phyloP scores from a whole-genome alignment of 2,113 vertebrate genomes.

The Grallaria varia region DNA sequence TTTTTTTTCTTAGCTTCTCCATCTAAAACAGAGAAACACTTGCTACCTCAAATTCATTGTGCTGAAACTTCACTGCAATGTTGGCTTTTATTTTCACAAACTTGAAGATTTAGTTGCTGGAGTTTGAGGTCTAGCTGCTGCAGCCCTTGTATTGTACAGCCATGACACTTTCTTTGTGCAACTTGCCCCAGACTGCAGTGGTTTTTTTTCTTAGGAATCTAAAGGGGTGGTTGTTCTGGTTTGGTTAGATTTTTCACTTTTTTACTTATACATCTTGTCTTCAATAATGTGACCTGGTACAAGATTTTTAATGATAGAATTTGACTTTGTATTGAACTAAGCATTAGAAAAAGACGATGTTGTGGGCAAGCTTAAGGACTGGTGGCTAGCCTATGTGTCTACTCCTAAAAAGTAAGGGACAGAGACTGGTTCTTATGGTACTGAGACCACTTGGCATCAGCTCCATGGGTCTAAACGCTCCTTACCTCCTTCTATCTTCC shows the following conservation, averaged over 20 bases:
- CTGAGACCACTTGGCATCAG: background rate
- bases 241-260: background rate
- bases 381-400: background rate
- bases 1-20: background rate
- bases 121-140: background rate
- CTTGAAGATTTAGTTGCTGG: background rate
- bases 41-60: background rate
- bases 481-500: background rate
- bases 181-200: background rate
- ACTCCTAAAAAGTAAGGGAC: background rate
- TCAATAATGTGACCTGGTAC: background rate
- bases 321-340: background rate
- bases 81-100: background rate
- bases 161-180: background rate
- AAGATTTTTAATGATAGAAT: background rate
- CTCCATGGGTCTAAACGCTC: fast-evolving
- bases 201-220: background rate
- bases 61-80: background rate
- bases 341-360: background rate
- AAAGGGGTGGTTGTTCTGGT: background rate
- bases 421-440: background rate
- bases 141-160: background rate
- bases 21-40: background rate
- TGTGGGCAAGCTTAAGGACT: background rate
- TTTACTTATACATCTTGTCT: background rate